phyloP scores from a whole-genome alignment of 1,140 invertebrate genomes.

The Ostrea edulis region DNA sequence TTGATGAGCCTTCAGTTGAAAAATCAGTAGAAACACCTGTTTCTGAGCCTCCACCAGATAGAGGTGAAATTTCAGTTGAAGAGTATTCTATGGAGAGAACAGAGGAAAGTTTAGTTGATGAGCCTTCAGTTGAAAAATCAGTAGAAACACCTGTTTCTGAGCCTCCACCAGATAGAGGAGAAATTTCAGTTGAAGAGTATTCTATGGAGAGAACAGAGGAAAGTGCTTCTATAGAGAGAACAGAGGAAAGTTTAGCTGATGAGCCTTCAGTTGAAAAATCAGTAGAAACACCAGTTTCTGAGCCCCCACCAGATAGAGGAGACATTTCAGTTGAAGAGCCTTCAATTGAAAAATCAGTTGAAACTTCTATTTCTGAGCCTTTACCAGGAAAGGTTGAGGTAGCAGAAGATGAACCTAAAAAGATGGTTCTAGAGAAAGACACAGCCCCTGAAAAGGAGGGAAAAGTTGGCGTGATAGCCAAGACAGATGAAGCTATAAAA shows the following conservation, averaged over 20 bases:
- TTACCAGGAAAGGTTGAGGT: constrained; percentile 25
- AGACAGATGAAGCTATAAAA: constrained; percentile 37
- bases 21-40: not conserved
- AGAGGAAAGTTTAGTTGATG: not conserved
- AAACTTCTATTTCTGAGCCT: not conserved
- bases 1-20: not conserved
- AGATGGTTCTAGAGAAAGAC: constrained; percentile 21
- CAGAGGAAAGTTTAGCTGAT: not conserved
- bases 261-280: not conserved
- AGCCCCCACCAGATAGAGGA: not conserved
- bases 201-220: constrained; percentile 11
- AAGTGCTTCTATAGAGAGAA: not conserved
- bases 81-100: not conserved
- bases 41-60: not conserved
- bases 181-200: not conserved
- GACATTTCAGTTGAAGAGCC: not conserved
- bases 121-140: not conserved
- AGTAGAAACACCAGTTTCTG: not conserved
- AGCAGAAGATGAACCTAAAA: not conserved
- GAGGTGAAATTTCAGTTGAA: not conserved
- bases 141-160: not conserved
- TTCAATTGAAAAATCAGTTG: not conserved
- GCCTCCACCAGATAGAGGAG: not conserved
- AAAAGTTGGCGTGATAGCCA: not conserved
- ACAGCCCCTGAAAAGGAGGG: constrained; percentile 6